These are phyloP conservation scores for Cotesia typhae DNA, from an alignment of 1,140 invertebrate species.

Conservation along the genomic window DNA sequence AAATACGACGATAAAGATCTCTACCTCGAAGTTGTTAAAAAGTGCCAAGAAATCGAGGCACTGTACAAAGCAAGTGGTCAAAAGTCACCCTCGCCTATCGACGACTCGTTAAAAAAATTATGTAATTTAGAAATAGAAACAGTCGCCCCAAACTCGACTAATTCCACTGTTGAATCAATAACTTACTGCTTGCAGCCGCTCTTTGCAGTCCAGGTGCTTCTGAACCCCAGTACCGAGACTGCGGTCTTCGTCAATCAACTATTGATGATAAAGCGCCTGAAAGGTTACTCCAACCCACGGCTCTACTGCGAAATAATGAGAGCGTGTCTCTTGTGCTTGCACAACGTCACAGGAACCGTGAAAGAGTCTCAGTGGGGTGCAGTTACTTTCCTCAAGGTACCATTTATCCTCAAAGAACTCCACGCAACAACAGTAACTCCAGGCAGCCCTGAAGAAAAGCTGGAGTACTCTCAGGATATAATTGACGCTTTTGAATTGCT, in stretches of 20 bases:
- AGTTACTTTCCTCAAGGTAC: constrained; percentile 91
- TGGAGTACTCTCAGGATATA: constrained; percentile 77
- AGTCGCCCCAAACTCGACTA: constrained; percentile 64
- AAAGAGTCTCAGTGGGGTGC: constrained; percentile 92
- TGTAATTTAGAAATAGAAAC: constrained; percentile 72
- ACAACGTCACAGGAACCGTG: constrained; percentile 77
- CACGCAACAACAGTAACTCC: constrained; percentile 65
- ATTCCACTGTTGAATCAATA: constrained; percentile 71
- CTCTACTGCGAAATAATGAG: constrained; percentile 90
- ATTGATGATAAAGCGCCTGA: constrained; percentile 82
- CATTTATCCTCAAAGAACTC: constrained; percentile 78
- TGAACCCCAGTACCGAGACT: constrained; percentile 81
- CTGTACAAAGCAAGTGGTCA: constrained; percentile 70
- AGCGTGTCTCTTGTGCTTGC: constrained; percentile 87
- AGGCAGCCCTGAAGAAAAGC: constrained; percentile 65
- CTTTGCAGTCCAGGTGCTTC: constrained; percentile 76
- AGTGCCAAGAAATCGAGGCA: constrained; percentile 76
- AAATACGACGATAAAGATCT: constrained; percentile 76
- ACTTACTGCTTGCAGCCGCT: constrained; percentile 80
- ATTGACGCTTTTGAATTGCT: constrained; percentile 84
- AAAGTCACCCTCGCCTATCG: constrained; percentile 68
- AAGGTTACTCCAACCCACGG: constrained; percentile 75
- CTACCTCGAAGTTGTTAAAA: constrained; percentile 75
- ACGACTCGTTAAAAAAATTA: constrained; percentile 70
- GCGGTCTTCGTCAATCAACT: constrained; percentile 82